Evolutionary conservation across 2,113 vertebrate genomes (phyloP).

Genomic region (Calyptommatus sinebrachiatus): DNA sequence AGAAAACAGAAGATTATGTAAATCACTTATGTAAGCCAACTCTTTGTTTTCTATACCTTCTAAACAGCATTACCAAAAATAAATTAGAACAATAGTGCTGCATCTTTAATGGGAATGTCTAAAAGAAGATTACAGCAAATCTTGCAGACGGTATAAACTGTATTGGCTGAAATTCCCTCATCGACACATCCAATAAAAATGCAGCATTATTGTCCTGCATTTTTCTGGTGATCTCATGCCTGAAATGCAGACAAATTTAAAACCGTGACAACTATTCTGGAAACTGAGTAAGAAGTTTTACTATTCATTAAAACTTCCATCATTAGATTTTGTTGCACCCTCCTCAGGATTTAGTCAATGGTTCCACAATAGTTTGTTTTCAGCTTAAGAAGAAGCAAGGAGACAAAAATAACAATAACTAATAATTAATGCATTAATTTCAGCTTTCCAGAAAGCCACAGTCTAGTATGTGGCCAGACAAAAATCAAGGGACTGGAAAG

Average conservation of each 20-base stretch:
- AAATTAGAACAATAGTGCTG: too few species aligned
- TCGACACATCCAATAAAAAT: too few species aligned
- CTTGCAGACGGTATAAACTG: too few species aligned
- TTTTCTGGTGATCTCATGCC: too few species aligned
- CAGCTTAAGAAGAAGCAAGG: not conserved
- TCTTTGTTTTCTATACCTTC: too few species aligned
- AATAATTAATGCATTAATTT: slow-evolving; percentile 6
- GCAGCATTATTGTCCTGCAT: too few species aligned
- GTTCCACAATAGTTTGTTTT: not conserved
- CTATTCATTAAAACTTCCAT: not conserved
- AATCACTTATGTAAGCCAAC: too few species aligned
- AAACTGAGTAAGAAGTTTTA: not conserved
- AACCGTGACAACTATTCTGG: not conserved
- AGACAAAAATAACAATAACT: not conserved
- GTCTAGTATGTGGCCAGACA: not conserved
- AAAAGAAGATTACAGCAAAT: too few species aligned
- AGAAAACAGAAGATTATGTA: too few species aligned
- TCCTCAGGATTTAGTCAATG: not conserved
- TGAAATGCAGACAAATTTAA: not conserved
- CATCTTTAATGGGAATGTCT: too few species aligned
- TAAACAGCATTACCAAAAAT: too few species aligned
- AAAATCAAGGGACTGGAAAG: not conserved
- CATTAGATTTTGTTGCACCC: not conserved
- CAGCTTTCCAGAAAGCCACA: not conserved
- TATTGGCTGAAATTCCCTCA: too few species aligned